Base-by-base conservation (phyloP, 53 echinoderm and acorn worm genomes). In the Echinarachnius parma region DNA sequence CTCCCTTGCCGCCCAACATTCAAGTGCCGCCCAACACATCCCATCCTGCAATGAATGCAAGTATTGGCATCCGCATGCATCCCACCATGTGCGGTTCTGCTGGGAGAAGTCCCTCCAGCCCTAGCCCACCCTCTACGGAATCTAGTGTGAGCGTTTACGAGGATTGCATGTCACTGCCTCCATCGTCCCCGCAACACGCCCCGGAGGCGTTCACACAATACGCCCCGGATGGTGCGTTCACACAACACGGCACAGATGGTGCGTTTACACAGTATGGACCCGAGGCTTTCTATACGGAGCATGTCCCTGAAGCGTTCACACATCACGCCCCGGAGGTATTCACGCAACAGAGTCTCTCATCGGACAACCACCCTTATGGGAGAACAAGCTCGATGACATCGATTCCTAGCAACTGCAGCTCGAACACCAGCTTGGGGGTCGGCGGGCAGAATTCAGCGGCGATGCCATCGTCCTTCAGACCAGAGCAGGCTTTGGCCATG, bases 401-500 rank as follows among this genome's bases (percentile, higher is more conserved):
- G 4, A 56, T 72, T 42, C 25, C 56, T 9, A 72, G 74, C 45
- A 57, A 56, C 0, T n/a, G 23, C 28, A 50, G 52, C 52, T 10
- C 10, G 11, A 4, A n/a, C n/a, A 30, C 45, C 28, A 65, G 47
- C 64, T 28, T 8, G 22, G 14, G 62, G 42, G 25, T 24, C 9
- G 23, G 44, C 25, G 24, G 25, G 21, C 35, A 62, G 42, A 39
- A 15, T 14, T 19, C 34, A 35, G 21, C 61, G 32, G 34, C 32
- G 61, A 37, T 15, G 18, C 2, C 55, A 21, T 18, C 33, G 18
- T 3, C 69, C 20, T 56, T 72, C 57, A 72, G 56, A 56, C 74
- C 74, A n/a, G 57, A 72, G 57, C 74, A 72, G 57, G 74, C 74
- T 14, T 56, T 72, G 74, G 45, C 74, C 36, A 55, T 72, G 74